Percentiles rank a stretch among this genome's conserved stretches.
These are phyloP conservation scores for Amblyraja radiata DNA, from an alignment of 2,797 vertebrate genomes.

Conservation along the genomic window DNA sequence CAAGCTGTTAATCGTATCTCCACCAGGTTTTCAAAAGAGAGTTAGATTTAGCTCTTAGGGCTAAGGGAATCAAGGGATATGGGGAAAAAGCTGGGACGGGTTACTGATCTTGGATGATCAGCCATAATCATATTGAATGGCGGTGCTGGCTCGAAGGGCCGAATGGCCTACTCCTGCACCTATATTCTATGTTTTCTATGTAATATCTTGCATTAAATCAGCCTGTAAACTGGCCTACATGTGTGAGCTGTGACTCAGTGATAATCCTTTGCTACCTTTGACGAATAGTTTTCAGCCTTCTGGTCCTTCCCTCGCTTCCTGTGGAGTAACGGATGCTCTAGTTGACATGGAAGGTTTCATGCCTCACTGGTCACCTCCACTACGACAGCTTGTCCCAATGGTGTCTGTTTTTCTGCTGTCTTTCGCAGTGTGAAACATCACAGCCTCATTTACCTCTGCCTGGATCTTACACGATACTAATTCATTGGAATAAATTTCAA, in stretches of 20 bases:
- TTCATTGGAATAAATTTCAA: not conserved
- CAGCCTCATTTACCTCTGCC: not conserved
- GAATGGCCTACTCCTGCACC: no score
- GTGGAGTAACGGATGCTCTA: not conserved
- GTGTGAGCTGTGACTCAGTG: not conserved
- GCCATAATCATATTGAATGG: no score
- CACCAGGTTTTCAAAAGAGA: not conserved
- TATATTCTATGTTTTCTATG: not conserved
- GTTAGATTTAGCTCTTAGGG: no score
- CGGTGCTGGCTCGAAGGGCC: no score
- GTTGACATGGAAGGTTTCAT: conserved; percentile 16
- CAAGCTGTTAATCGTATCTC: not conserved
- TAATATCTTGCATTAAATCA: not conserved
- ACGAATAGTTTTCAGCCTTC: not conserved
- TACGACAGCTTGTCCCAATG: not conserved
- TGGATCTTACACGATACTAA: not conserved
- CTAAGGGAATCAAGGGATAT: no score
- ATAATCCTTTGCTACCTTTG: not conserved
- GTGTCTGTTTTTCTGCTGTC: not conserved
- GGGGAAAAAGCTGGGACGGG: no score
- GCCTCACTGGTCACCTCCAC: not conserved
- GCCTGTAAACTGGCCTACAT: not conserved
- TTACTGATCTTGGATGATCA: no score
- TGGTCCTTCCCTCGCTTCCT: not conserved
- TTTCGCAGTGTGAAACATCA: not conserved